Evolutionary conservation across 2,113 vertebrate species (phyloP), one percentile per base, ranked within the genome.

Genomic region (Callipepla squamata): DNA sequence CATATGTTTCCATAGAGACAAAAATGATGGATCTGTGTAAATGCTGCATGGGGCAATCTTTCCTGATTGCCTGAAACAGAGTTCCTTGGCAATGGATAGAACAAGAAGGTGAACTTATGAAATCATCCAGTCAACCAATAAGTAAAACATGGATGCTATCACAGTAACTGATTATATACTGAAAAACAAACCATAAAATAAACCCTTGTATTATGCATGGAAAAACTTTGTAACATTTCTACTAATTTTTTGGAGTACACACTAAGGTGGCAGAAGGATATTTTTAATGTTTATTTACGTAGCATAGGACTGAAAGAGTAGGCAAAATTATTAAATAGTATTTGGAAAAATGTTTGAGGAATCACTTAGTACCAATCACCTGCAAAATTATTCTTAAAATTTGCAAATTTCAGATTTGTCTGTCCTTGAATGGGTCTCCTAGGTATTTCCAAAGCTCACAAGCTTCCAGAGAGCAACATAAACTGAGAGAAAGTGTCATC

Each of bases 1-100:
- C 28, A 28, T 36, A 69, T 74, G 94, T 94, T 96, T 84, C 84
- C 95, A 94, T 92, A 84, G 96, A 88, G 96, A 96, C 89, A 73
- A 67, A 86, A 81, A 66, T 34, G 42, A 91, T 68, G 65, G 55
- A 55, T 83, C 75, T 85, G 50, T 92, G 91, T 72, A 72, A 85
- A 77, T 42, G 51, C 79, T 91, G 15, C 38, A 32, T 65, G 87
- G 89, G 4, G n/a, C 55, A 36, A 38, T 40, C 28, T 87, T 80
- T 63, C 44, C 32, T 59, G 28, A 15, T 34, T 44, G 73, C 72
- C 38, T 61, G 3, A 42, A 28, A 32, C 45, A 61, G 38, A 12
- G 8, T 18, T 92, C 36, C 1, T 20, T 87, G 79, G 88, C 86
- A 90, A 10, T 42, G 23, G 50, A 15, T 38, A n/a, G 48, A 94